These are phyloP conservation scores for Stegodyphus mimosarum DNA, from an alignment of 1,140 invertebrate species.

Conservation along the genomic window DNA sequence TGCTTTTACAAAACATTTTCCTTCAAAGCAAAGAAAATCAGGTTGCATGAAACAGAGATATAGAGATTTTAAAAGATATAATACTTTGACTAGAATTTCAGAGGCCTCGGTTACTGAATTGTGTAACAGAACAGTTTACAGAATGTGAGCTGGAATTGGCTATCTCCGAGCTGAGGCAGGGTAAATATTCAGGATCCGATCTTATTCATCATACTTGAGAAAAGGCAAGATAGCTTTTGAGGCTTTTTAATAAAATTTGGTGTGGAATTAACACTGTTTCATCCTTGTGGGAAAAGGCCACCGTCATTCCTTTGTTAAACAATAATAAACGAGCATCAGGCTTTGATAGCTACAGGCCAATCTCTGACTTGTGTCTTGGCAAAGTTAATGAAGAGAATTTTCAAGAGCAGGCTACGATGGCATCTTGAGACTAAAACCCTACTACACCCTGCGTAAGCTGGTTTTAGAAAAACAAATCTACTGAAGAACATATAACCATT, in stretches of 20 bases:
- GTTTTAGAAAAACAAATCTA: slow-evolving; percentile 2
- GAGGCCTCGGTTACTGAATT: background rate
- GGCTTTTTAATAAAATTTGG: slow-evolving; percentile 8
- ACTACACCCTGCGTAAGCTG: background rate
- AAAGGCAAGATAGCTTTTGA: background rate
- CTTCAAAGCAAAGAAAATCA: background rate
- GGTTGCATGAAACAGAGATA: background rate
- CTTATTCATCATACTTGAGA: background rate
- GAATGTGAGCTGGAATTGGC: background rate
- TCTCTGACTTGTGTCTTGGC: slow-evolving; percentile 4
- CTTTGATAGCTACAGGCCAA: background rate
- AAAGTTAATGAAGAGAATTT: background rate
- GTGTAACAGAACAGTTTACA: background rate
- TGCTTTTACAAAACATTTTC: background rate
- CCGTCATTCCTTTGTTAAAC: background rate
- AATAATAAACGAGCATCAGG: background rate
- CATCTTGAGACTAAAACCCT: slow-evolving; percentile 1
- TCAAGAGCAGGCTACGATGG: background rate
- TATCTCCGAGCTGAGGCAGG: background rate
- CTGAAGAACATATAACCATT: background rate
- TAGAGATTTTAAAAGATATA: background rate
- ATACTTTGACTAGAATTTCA: background rate
- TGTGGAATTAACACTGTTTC: background rate
- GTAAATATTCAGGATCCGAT: background rate
- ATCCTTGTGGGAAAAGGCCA: slow-evolving; percentile 4